Evolutionary conservation across 2,888 invertebrate species (phyloP).

Genomic region (Diaperis boleti): DNA sequence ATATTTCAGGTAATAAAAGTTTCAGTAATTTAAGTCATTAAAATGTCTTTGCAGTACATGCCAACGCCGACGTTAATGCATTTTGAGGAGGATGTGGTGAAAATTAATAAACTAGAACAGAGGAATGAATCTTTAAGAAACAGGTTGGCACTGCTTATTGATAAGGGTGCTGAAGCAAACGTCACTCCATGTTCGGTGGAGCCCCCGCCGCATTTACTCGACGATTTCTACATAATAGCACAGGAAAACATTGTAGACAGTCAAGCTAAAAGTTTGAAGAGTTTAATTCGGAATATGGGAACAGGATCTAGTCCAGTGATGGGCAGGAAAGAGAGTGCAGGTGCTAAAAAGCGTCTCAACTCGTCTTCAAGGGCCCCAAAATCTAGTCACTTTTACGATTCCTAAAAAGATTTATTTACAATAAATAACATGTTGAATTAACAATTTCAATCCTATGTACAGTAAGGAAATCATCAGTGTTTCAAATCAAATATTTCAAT

Average conservation of each 20-base stretch:
- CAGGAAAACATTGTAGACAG: slow-evolving; percentile 76
- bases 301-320: slow-evolving; percentile 83
- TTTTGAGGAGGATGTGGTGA: slow-evolving; percentile 87
- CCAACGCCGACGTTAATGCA: slow-evolving; percentile 87
- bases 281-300: slow-evolving; percentile 85
- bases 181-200: slow-evolving; percentile 76
- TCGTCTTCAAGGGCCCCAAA: slow-evolving; percentile 42
- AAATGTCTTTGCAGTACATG: slow-evolving; percentile 74
- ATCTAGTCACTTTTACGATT: slow-evolving; percentile 45
- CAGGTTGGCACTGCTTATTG: slow-evolving; percentile 69
- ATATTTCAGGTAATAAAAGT: slow-evolving; percentile 75
- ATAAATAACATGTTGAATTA: slow-evolving; percentile 29
- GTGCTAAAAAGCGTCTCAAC: slow-evolving; percentile 63
- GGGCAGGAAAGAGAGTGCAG: slow-evolving; percentile 74
- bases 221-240: slow-evolving; percentile 92
- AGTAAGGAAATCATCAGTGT: slow-evolving; percentile 58
- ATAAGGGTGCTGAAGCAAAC: slow-evolving; percentile 59
- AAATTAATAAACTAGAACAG: slow-evolving; percentile 85
- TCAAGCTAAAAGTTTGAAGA: slow-evolving; percentile 83
- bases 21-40: not conserved
- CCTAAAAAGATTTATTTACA: slow-evolving; percentile 39
- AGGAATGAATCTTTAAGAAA: slow-evolving; percentile 81
- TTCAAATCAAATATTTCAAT: slow-evolving; percentile 97
- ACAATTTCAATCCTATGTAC: slow-evolving; percentile 25
- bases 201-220: slow-evolving; percentile 84